phyloP scores from a whole-genome alignment of 1,140 invertebrate species.

The Dreissena polymorpha region DNA sequence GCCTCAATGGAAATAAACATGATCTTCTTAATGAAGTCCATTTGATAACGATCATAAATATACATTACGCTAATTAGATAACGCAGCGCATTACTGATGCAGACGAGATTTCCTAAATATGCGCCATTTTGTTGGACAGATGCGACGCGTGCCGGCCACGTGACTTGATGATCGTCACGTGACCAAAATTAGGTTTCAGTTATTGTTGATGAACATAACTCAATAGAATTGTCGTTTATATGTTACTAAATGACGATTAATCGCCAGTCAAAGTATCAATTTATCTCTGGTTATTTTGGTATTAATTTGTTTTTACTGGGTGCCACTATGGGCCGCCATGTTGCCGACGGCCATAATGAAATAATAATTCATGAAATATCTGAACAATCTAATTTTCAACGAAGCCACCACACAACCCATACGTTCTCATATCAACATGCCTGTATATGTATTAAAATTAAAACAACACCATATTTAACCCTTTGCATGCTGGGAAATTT shows the following conservation, averaged over 20 bases:
- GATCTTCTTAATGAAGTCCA: slow-evolving; percentile 24
- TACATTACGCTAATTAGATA: slow-evolving; percentile 47
- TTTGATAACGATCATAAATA: slow-evolving; percentile 39
- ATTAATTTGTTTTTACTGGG: too few relatives aligned
- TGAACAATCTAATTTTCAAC: too few relatives aligned
- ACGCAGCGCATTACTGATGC: slow-evolving; percentile 22
- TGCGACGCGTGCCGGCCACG: slow-evolving; percentile 40
- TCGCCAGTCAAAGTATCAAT: neutral
- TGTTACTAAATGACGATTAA: slow-evolving; percentile 4
- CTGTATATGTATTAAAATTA: too few relatives aligned
- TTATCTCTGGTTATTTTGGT: too few relatives aligned
- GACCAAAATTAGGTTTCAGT: neutral
- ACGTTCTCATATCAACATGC: too few relatives aligned
- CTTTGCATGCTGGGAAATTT: too few relatives aligned
- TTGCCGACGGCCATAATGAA: too few relatives aligned
- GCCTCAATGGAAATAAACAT: slow-evolving; percentile 7
- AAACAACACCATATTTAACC: too few relatives aligned
- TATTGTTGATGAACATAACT: neutral
- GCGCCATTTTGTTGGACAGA: slow-evolving; percentile 48
- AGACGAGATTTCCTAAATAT: slow-evolving; percentile 27
- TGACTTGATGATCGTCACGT: slow-evolving; percentile 26
- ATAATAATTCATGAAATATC: too few relatives aligned
- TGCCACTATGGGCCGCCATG: too few relatives aligned
- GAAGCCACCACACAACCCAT: too few relatives aligned
- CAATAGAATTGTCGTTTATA: slow-evolving; percentile 1